phyloP scores from a whole-genome alignment of 2,113 vertebrate species.

The Fregata magnificens region DNA sequence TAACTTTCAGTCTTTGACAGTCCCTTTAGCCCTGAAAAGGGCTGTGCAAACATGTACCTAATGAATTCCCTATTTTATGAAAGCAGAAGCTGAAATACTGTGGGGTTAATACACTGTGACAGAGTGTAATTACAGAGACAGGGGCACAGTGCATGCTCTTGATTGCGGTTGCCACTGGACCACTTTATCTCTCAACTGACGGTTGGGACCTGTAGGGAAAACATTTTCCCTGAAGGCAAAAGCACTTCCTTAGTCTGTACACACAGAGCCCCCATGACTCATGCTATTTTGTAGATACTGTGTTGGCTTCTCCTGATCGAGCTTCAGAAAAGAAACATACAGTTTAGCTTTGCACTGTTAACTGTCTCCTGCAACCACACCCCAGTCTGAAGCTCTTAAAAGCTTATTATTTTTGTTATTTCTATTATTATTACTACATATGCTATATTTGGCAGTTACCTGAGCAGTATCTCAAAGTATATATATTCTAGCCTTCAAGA shows the following conservation, averaged over 20 bases:
- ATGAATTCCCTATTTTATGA: accelerated
- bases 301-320: background rate
- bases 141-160: background rate
- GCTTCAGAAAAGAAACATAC: background rate
- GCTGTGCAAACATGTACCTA: background rate
- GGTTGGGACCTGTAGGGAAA: background rate
- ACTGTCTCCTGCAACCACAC: background rate
- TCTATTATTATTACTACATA: background rate
- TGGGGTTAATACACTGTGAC: background rate
- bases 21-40: background rate
- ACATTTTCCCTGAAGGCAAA: background rate
- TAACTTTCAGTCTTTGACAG: background rate
- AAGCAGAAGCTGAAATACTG: background rate
- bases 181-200: background rate
- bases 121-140: background rate
- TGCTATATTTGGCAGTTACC: background rate
- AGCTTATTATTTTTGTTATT: background rate
- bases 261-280: background rate
- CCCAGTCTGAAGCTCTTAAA: background rate
- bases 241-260: background rate
- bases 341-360: background rate
- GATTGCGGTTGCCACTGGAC: background rate
- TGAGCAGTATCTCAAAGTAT: background rate
- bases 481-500: background rate
- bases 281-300: background rate